Conservation (phyloP, 2,797 vertebrate species). For the Carapus acus region DNA sequence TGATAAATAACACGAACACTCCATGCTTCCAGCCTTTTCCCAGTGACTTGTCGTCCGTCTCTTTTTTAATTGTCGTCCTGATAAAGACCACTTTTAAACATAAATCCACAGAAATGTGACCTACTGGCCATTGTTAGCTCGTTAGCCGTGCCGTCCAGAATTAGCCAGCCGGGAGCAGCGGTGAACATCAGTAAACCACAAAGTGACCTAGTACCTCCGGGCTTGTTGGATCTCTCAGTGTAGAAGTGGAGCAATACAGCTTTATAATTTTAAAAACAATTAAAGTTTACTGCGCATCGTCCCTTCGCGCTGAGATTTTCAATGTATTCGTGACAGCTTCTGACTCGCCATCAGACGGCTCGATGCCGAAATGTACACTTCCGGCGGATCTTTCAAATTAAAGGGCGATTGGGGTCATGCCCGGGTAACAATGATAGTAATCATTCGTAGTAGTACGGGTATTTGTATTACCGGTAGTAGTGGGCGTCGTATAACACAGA, state of each 20-base stretch:
- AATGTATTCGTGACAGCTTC: constrained; percentile 6
- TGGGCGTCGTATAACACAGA: no score
- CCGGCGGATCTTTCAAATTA: no score
- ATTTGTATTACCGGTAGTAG: no score
- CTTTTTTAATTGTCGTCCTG: neutral
- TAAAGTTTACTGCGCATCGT: no score
- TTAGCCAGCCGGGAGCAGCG: constrained; percentile 37
- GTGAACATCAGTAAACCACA: constrained; percentile 17
- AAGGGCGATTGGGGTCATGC: no score
- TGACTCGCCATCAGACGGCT: no score
- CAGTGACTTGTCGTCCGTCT: constrained; percentile 6
- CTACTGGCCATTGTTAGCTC: constrained; percentile 14
- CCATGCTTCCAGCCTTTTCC: neutral
- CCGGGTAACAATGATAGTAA: no score
- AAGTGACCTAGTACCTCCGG: constrained; percentile 13
- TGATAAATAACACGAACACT: neutral
- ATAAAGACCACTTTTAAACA: neutral
- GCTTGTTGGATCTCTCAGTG: constrained; percentile 19
- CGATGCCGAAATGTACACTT: no score
- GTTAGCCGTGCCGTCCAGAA: constrained; percentile 27
- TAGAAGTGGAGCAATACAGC: no score
- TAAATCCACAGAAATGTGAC: neutral
- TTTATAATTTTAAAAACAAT: no score
- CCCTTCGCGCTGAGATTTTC: no score
- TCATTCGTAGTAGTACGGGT: no score